Base-by-base conservation (phyloP, 1,140 invertebrate genomes). In the Antheraea pernyi region DNA sequence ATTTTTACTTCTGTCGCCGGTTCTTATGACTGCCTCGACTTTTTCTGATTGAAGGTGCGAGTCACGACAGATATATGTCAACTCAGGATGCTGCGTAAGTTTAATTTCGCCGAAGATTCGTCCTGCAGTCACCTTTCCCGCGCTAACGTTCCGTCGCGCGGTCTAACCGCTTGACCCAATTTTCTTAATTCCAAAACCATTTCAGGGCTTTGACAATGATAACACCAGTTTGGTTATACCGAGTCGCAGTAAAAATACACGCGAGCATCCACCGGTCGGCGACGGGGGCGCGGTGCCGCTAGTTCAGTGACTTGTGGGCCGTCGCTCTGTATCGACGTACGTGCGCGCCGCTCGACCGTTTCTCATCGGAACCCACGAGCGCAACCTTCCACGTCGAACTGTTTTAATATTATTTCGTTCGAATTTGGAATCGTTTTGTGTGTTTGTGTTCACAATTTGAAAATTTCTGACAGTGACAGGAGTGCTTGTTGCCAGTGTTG, bases 301-400 rank as follows among this genome's bases (percentile, higher is more conserved):
- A 75, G 86, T 88, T 90, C 88, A 90, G 88, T 90, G 88, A 90
- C 88, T 90, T 73, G 82, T 79, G 70, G 72, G 69, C 75, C 83
- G 86, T 75, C 67, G 80, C 66, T 66, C 67, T 8, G 72, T 36
- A 71, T 67, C 77, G 69, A 81, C 83, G 87, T 75, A 76, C 75
- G 71, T 42, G 62, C 48, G 70, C 71, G 46, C 64, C 62, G 67
- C 62, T 75, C 66, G 73, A 67, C 59, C 59, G 19, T 65, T 58
- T 39, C 67, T 30, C 61, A 61, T 30, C 71, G 62, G 65, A 73
- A 68, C 48, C 30, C 16, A 70, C 68, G 69, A 67, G 59, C 68
- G 59, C 65, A 68, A 73, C 66, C 68, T 69, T 68, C 65, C 61
- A 70, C 65, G 69, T 53, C 65, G 58, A 70, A 71, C 69, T 53